A percentile compares a stretch with the other conserved stretches of the same genome.
phyloP scores from a whole-genome alignment of 1,140 invertebrate species.

The Brachionus plicatilis region DNA sequence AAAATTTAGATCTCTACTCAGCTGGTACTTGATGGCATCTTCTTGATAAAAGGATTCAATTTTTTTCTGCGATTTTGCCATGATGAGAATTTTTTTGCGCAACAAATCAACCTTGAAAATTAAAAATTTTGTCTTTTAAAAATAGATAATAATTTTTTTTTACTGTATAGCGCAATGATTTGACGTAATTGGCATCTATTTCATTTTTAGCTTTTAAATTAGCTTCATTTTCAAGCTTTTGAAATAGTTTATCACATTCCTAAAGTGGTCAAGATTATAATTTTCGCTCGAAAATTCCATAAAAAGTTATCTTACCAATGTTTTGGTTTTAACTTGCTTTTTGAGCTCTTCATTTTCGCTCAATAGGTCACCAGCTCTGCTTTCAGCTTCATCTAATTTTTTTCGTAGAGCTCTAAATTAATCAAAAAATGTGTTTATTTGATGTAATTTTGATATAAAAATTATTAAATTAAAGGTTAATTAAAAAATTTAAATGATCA shows the following conservation, averaged over 20 bases:
- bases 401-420: not conserved
- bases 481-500: no score
- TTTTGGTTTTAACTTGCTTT: not conserved
- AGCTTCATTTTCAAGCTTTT: slow-evolving; percentile 2
- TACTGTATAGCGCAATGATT: not conserved
- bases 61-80: not conserved
- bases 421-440: not conserved
- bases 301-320: not conserved
- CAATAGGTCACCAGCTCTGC: not conserved
- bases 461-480: no score
- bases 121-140: not conserved
- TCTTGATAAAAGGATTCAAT: not conserved
- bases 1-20: not conserved
- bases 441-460: no score
- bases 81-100: not conserved
- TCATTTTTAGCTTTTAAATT: slow-evolving; percentile 29
- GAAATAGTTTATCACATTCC: not conserved
- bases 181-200: not conserved
- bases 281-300: not conserved
- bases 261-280: not conserved
- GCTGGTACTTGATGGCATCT: not conserved
- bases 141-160: not conserved
- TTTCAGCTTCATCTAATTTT: not conserved
- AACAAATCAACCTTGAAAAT: not conserved
- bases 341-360: not conserved